A percentile compares a stretch with the other conserved stretches of the same genome.
Conservation (phyloP, 2,113 vertebrate species). For the Dicrurus megarhynchus region DNA sequence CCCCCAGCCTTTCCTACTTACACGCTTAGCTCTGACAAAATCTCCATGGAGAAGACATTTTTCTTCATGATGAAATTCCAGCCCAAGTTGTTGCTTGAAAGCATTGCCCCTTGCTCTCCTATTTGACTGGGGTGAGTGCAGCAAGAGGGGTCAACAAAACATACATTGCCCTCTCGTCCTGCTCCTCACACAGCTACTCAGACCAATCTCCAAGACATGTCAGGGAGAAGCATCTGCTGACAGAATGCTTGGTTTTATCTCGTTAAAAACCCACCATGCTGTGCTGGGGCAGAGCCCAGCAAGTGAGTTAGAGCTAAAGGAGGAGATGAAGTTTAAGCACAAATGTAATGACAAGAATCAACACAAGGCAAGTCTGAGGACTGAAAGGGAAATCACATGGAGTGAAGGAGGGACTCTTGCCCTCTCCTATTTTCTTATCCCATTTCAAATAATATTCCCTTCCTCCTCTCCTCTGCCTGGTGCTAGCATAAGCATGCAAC, state of each 20-base stretch:
- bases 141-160: background rate
- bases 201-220: rapidly evolving
- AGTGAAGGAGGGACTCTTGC: background rate
- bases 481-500: background rate
- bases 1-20: background rate
- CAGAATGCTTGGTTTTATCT: background rate
- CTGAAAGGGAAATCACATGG: background rate
- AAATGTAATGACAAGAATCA: background rate
- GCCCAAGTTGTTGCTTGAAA: rapidly evolving
- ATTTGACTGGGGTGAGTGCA: rapidly evolving
- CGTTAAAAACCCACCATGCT: rapidly evolving
- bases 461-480: background rate
- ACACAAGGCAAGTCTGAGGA: background rate
- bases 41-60: background rate
- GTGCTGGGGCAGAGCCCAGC: background rate
- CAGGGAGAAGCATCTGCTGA: background rate
- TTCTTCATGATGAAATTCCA: background rate
- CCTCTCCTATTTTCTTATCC: background rate
- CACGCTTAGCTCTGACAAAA: background rate
- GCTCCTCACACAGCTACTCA: background rate
- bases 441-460: background rate
- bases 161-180: background rate
- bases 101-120: background rate
- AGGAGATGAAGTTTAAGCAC: background rate
- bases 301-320: background rate